Percentiles rank a stretch among this genome's conserved stretches.
Evolutionary conservation across 2,888 invertebrate species (phyloP).

Genomic region (Ashinkailepas kermadecensis): DNA sequence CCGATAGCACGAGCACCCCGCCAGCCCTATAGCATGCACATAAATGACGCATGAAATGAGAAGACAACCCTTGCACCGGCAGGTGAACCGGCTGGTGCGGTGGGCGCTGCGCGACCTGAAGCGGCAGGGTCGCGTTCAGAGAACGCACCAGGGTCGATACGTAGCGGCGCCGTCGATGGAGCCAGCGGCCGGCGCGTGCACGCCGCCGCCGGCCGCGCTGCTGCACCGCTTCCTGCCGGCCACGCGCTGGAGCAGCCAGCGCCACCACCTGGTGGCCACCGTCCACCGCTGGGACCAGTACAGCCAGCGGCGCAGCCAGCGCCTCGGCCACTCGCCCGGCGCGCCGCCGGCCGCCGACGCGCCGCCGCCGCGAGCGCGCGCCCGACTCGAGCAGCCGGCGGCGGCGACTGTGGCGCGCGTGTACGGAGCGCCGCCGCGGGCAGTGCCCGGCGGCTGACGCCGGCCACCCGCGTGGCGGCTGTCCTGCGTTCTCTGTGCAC

Average conservation of each 20-base stretch:
- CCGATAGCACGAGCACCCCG: too few species aligned
- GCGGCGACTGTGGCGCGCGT: not conserved
- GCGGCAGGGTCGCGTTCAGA: not conserved
- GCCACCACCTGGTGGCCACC: not conserved
- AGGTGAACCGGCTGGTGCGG: conserved; percentile 16
- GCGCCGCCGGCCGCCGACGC: not conserved
- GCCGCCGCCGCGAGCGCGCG: not conserved
- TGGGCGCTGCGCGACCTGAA: conserved; percentile 17
- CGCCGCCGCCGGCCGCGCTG: not conserved
- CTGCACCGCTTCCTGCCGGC: not conserved
- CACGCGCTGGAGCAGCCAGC: conserved; percentile 10
- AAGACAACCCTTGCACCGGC: not conserved
- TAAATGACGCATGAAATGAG: too few species aligned
- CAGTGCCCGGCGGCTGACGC: not conserved
- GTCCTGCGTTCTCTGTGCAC: not conserved
- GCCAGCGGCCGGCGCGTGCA: not conserved
- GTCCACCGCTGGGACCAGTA: conserved; percentile 14
- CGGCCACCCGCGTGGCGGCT: not conserved
- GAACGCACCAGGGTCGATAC: not conserved
- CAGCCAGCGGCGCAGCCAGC: conserved; percentile 7
- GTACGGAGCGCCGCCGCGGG: not conserved
- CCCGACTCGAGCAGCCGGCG: not conserved
- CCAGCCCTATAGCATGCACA: too few species aligned
- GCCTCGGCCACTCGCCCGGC: not conserved
- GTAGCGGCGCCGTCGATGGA: not conserved